Conservation (phyloP, 2,888 invertebrate species). For the Barypeithes pellucidus region DNA sequence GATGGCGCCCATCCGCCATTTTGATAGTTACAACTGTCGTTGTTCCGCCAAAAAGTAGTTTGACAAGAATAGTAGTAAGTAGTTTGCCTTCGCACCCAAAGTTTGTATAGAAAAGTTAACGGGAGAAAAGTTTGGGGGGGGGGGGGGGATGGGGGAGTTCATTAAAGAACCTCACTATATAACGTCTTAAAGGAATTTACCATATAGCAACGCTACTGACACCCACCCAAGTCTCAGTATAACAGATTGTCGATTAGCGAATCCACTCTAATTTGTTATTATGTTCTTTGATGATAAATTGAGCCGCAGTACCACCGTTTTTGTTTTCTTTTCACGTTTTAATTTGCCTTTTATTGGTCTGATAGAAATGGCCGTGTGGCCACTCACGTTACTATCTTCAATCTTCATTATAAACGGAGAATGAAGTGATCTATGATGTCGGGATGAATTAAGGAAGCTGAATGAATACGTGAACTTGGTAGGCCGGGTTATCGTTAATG, state of each 20-base stretch:
- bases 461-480: constrained; percentile 30
- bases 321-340: constrained; percentile 29
- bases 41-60: no score
- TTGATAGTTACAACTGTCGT: no score
- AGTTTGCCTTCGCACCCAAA: no score
- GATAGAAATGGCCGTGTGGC: constrained; percentile 19
- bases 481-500: not conserved
- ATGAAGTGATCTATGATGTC: constrained; percentile 47
- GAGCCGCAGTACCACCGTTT: constrained; percentile 13
- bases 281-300: constrained; percentile 32
- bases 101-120: no score
- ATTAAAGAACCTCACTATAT: no score
- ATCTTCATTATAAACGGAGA: constrained; percentile 44
- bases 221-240: constrained; percentile 6
- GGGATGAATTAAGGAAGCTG: constrained; percentile 28
- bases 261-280: constrained; percentile 31
- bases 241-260: constrained; percentile 10
- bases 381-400: constrained; percentile 26
- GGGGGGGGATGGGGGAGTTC: no score
- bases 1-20: no score
- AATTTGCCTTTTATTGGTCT: constrained; percentile 16
- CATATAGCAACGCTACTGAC: not conserved
- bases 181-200: no score
- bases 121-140: no score
- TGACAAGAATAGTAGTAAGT: no score